Base-by-base conservation (phyloP, 30 jellyfish, hydroid and myxozoan genomes). In the Chrysaora quinquecirrha region DNA sequence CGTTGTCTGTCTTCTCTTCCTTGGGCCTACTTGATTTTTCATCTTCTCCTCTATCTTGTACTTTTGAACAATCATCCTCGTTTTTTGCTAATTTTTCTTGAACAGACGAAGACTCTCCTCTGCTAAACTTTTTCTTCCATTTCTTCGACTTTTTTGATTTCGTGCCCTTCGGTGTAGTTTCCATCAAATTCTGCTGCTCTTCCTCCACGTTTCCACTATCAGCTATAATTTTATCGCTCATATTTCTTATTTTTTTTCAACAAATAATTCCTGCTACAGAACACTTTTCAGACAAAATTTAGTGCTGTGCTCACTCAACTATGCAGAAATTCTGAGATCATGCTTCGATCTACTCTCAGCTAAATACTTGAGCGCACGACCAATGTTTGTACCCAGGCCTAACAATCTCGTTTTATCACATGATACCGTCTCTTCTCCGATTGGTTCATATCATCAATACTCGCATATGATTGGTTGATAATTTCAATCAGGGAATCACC, bases 41-140 rank as follows among this genome's bases (percentile, higher is more conserved):
- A n/a, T n/a, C n/a, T n/a, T n/a, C n/a, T n/a, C n/a, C n/a, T n/a
- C n/a, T n/a, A 18, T 47, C 85, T 10, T 38, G 21, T 1, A 66
- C 25, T 3, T 82, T 82, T 14, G 64, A 47, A 34, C 50, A 2
- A 38, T 70, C 80, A 16, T 50, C 32, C 21, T 75, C 85, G 1
- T 30, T 71, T 27, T 80, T 80, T 1, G 71, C 43, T 0, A 32
- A 30, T 14, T 82, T 50, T 33, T 52, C 52, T 30, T 34, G 79
- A 18, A 64, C 25, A 23, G 73, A 25, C 27, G 92, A 54, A 56
- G 84, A 34, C 20, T 82, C 92, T 20, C 52, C 43, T 30, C 25
- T 50, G 75, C 85, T 68, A 7, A 74, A 68, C 27, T 82, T 82
- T 71, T 34, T 82, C 14, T 31, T 82, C 92, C 92, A 82, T 82